A percentile compares a stretch with the other conserved stretches of the same genome.
Evolutionary conservation across 2,888 invertebrate genomes (phyloP).

Genomic region (Lacanobia oleracea): DNA sequence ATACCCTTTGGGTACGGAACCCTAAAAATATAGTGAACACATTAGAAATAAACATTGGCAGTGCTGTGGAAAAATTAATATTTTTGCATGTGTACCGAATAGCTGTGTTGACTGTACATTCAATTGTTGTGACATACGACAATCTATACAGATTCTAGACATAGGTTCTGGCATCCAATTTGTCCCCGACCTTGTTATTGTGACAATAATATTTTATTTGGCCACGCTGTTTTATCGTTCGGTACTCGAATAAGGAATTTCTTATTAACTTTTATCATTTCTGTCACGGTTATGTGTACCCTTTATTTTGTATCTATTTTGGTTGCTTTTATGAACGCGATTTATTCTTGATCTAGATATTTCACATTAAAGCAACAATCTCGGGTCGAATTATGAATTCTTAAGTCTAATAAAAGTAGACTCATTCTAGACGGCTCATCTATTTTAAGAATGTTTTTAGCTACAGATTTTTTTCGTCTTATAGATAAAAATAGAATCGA

Average conservation of each 20-base stretch:
- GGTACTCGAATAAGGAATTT: slow-evolving; percentile 16
- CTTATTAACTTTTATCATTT: slow-evolving; percentile 34
- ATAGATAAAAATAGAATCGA: too few species aligned
- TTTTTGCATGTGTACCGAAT: too few species aligned
- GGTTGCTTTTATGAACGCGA: background rate
- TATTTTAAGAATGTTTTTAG: too few species aligned
- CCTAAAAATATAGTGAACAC: too few species aligned
- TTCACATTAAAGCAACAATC: background rate
- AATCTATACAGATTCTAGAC: slow-evolving; percentile 29
- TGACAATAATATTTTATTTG: slow-evolving; percentile 28
- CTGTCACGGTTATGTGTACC: slow-evolving; percentile 12
- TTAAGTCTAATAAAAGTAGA: background rate
- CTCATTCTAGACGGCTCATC: background rate
- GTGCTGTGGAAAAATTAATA: too few species aligned
- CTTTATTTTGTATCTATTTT: slow-evolving; percentile 19
- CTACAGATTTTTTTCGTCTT: too few species aligned
- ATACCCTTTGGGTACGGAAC: too few species aligned
- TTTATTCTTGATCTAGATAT: slow-evolving; percentile 9
- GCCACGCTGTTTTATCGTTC: slow-evolving; percentile 27
- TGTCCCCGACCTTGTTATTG: slow-evolving; percentile 35
- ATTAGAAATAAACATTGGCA: too few species aligned
- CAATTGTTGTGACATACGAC: slow-evolving; percentile 38
- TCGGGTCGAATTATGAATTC: background rate
- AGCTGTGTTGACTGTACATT: too few species aligned
- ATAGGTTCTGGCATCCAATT: slow-evolving; percentile 25